Base-by-base conservation (phyloP, 1,140 invertebrate species). In the Macrosteles quadrilineatus region DNA sequence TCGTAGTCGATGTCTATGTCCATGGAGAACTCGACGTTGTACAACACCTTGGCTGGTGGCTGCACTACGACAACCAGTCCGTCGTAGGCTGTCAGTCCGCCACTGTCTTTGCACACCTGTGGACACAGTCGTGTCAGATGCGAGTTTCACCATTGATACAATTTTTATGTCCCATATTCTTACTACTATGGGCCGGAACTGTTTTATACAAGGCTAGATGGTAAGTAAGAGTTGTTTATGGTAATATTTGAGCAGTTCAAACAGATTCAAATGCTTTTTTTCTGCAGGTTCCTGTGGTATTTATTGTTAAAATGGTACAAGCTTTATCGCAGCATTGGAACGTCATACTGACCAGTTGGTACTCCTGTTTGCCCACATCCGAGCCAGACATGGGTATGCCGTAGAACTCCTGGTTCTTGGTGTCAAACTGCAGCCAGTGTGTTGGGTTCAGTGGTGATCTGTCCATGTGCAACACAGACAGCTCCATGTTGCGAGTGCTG, bases 341-440 rank as follows among this genome's bases (percentile, higher is more conserved):
- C n/a, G n/a, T n/a, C n/a, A n/a, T 23, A 65, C 64, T 71, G 36
- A 93, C 87, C 76, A 96, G 79, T 71, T 92, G 87, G 78, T 94
- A 96, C 73, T 92, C 89, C 68, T 86, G 86, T 31, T 86, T 84
- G 2, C 90, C 90, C 2, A 86, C 83, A 77, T 95, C 88, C 1
- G 81, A 80, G 2, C 82, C 76, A 43, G 89, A 81, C 55, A 59
- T 59, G 3, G 94, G 94, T 27, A 96, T 84, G 1, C 94, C 95
- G 79, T 88, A 95, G 78, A 96, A 94, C 83, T 95, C 93, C 77
- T 94, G 91, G 82, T 94, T 95, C 69, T 90, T 91, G 1, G 83
- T 83, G 77, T 97, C 92, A 77, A 96, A 97, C 78, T 95, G 93
- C 53, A 97, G 80, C 95, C 95, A 97, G 76, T 92, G 87, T n/a